Percentiles rank a stretch among this genome's conserved stretches.
Evolutionary conservation across 2,113 vertebrate genomes (phyloP).

Genomic region (Cisticola juncidis): DNA sequence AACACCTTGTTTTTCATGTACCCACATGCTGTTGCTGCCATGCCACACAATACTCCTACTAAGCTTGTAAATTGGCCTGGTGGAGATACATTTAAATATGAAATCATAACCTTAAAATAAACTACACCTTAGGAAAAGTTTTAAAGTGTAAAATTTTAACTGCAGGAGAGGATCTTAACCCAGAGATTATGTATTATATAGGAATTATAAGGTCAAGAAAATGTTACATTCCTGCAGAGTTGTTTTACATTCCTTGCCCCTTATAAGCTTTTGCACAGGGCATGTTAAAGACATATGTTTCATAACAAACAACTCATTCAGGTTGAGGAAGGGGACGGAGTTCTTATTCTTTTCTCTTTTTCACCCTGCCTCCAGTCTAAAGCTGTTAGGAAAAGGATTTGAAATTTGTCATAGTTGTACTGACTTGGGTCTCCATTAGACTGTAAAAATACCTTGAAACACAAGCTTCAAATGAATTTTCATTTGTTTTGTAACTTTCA

Average conservation of each 20-base stretch:
- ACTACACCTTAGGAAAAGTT: background rate
- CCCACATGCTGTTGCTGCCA: background rate
- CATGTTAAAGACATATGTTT: constrained; percentile 62
- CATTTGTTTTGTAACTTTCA: background rate
- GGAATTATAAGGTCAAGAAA: constrained; percentile 66
- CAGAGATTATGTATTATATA: constrained; percentile 33
- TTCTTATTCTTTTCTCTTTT: background rate
- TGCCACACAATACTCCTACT: background rate
- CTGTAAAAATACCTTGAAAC: background rate
- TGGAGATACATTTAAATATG: background rate
- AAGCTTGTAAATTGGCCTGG: background rate
- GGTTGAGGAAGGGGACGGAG: constrained; percentile 4
- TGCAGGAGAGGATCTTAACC: background rate
- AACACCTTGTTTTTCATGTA: background rate
- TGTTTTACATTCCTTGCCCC: constrained; percentile 66
- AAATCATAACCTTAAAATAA: constrained; percentile 4
- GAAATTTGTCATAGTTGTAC: background rate
- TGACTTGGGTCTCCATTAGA: background rate
- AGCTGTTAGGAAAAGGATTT: background rate
- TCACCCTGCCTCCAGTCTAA: background rate
- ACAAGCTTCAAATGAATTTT: background rate
- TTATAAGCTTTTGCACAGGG: constrained; percentile 65
- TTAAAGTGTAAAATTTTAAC: constrained; percentile 24
- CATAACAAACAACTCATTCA: constrained; percentile 61
- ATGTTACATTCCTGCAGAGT: constrained; percentile 69